phyloP scores from a whole-genome alignment of 2,797 vertebrate genomes.

The Eremophila alpestris region DNA sequence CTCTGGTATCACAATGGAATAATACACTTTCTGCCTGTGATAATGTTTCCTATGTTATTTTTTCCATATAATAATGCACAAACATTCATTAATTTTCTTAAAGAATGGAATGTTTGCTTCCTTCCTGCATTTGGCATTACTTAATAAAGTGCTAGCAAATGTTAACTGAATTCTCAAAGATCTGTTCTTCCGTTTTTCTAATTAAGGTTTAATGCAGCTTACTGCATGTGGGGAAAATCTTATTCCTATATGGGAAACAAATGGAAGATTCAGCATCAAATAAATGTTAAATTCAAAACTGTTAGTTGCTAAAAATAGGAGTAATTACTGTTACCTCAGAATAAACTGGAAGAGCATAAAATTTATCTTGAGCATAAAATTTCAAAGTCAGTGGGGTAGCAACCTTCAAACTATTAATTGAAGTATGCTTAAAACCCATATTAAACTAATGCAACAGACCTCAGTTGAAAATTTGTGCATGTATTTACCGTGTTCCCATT shows the following conservation, averaged over 20 bases:
- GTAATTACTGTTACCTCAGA: neutral
- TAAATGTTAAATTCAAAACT: neutral
- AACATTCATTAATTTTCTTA: neutral
- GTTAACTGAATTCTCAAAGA: conserved; percentile 22
- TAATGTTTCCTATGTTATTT: neutral
- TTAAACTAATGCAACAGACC: neutral
- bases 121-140: conserved; percentile 26
- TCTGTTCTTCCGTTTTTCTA: conserved; percentile 25
- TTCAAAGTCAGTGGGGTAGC: neutral
- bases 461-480: neutral
- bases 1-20: neutral
- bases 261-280: neutral
- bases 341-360: conserved; percentile 20
- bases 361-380: neutral
- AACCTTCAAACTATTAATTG: neutral
- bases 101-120: conserved; percentile 18
- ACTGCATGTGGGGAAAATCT: neutral
- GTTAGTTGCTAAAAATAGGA: neutral
- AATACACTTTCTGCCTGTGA: neutral
- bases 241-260: neutral
- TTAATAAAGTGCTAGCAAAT: conserved; percentile 22
- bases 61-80: neutral
- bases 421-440: neutral
- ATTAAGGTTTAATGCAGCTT: neutral
- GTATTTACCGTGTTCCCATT: neutral